Base-by-base conservation (phyloP, 64 coral and sea anemone species). In the Stylophora pistillata region DNA sequence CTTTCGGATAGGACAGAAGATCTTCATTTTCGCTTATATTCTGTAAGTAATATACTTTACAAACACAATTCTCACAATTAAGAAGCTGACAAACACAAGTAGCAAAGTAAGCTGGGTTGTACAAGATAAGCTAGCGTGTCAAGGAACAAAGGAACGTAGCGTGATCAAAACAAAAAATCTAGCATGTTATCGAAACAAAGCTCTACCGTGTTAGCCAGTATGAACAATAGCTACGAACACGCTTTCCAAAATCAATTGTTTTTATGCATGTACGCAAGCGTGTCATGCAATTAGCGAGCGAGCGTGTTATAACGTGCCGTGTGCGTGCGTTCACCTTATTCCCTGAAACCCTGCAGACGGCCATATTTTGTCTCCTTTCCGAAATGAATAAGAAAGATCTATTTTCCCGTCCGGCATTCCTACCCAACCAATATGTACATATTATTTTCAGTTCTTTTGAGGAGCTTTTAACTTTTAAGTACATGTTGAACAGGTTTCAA, bases 241-340 rank as follows among this genome's bases (percentile, higher is more conserved):
- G 18, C 65, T 70, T 2, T 64, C 61, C 5, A 64, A n/a, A n/a
- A 5, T 18, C 23, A 4, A 70, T 70, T 70, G 65, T 70, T 70
- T 70, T 70, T 70, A 70, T 23, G 14, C 20, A 0, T 21, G n/a
- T 70, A 70, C n/a, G 14, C 27, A 70, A 70, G 65, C 20, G 1
- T 70, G 65, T 70, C 65, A 23, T n/a, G 65, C 20, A 17, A 70
- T 16, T 20, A 70, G 14, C 65, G 65, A n/a, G 65, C 65, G 65
- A 70, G 65, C 65, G 65, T 70, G 65, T 70, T 70, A 70, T 70
- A 70, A 20, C 65, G 65, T 70, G 65, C 65, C 20, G 65, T 70
- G 65, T 26, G 65, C 20, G 65, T 70, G 65, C 65, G 65, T 70
- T 70, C 65, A 70, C 65, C 65, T 70, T 70, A 70, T 70, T 70